Evolutionary conservation across 2,113 vertebrate species (phyloP), one percentile per base, ranked within the genome.

Genomic region (Sardina pilchardus): DNA sequence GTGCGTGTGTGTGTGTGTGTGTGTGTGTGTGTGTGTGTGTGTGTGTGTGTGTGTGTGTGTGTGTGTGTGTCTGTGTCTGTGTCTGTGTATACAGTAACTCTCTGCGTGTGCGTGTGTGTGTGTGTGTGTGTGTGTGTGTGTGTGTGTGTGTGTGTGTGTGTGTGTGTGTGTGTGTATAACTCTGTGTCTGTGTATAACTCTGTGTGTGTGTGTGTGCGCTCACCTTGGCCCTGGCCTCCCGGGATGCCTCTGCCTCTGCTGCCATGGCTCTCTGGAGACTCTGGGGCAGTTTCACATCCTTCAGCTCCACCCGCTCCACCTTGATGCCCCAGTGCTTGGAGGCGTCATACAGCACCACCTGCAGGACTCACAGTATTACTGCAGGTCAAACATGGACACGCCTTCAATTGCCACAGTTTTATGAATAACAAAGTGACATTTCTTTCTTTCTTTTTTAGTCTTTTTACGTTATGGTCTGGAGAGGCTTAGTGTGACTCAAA

Each of bases 201-300:
- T 34, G 34, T 17, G 14, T 36, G 34, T 78, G 12, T 78, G 9
- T 78, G 71, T 36, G 26, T 39, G 34, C 87, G 71, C 80, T 48
- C 81, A 94, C 94, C 89, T 93, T 94, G 2, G 93, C 94, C 24
- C 88, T 89, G 63, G 94, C 91, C 3, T 88, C 91, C 81, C 93
- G 90, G n/a, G 85, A 67, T 3, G 93, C 92, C 81, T 94, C 91
- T 0, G 94, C 93, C 85, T 94, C 92, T 56, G 93, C 88, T 12
- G 93, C 90, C 93, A 93, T 93, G 59, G 92, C 91, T 89, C 91
- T 89, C 90, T 94, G 92, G 80, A 94, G 86, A 1, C 59, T 50
- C 21, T 81, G 9, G 0, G 93, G 93, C 7, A 94, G 89, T 19
- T 71, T 92, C 45, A 94, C 87, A 3, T 93, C 91, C 84, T 91